Evolutionary conservation across 2,113 vertebrate species (phyloP), one percentile per base, ranked within the genome.

Genomic region (Heteronetta atricapilla): DNA sequence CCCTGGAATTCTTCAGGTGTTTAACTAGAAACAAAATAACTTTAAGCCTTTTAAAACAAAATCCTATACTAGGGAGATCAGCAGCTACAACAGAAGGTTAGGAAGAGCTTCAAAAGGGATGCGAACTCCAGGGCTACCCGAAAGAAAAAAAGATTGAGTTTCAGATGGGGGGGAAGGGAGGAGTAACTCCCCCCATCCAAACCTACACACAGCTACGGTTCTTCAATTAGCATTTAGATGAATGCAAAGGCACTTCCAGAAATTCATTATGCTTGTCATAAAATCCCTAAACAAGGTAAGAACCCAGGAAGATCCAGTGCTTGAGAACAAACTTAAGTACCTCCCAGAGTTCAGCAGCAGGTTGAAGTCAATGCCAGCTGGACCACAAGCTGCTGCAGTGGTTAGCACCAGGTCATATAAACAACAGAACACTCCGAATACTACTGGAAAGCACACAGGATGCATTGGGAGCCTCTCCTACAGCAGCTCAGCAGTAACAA

Each of bases 61-160:
- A 56, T 38, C 21, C 34, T 26, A 8, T 28, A 69, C 6, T 44
- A 26, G 2, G 53, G 20, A 82, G 8, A 23, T 56, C 62, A 38
- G 38, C 14, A 76, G 7, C 29, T 44, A 5, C 16, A 86, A 40
- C 10, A 58, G 14, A 81, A 78, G 36, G 3, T 26, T 68, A 34
- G 22, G 20, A 83, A 13, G 31, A 55, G 67, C 5, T 64, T 62
- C 12, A 31, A 74, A 59, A 28, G 21, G 14, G 29, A 68, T n/a
- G 64, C n/a, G 66, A 10, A 66, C 21, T 19, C 29, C 11, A 48
- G 64, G 13, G 29, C 29, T 33, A 38, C 62, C 31, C 73, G 13
- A 28, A 81, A 55, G 38, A 28, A 31, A 29, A 52, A 56, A 36
- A 2, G 0, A 34, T 21, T 2, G 0, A 0, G 0, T 52, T 87